Base-by-base conservation (phyloP, 1,140 invertebrate species). In the Stratiolaelaps scimitus region DNA sequence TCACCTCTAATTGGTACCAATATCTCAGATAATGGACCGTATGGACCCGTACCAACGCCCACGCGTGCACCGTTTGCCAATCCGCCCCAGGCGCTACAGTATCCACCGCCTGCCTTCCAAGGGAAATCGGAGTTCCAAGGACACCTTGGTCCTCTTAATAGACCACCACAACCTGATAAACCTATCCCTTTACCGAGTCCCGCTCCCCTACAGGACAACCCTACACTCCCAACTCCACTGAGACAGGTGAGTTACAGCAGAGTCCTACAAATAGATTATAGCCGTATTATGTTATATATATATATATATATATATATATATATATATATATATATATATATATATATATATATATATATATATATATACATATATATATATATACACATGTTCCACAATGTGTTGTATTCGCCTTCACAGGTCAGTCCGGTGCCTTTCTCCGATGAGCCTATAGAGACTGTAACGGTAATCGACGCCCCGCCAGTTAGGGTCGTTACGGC, bases 341-440 rank as follows among this genome's bases (percentile, higher is more conserved):
- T n/a, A n/a, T n/a, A n/a, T n/a, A n/a, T n/a, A n/a, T n/a, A n/a
- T n/a, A n/a, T n/a, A n/a, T n/a, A n/a, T n/a, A n/a, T n/a, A n/a
- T n/a, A n/a, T n/a, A n/a, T n/a, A n/a, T n/a, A n/a, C n/a, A n/a
- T n/a, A n/a, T n/a, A n/a, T n/a, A n/a, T n/a, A n/a, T n/a, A n/a
- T n/a, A n/a, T n/a, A 40, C 5, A 6, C 5, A 40, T 40, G 34
- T 40, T 40, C 34, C 34, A 10, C 10, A 10, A 40, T 10, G 10
- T 6, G 10, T 10, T 60, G 15, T 60, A 2, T 4, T 48, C 47
- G 47, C 10, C 10, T 60, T 40, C 15, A 26, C 53, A 60, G 53
- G 53, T 60, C 15, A 26, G 53, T 34, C 53, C 53, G 53, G 34
- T 26, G 1, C 23, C 53, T 15, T 60, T 60, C 53, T 26, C 53